Evolutionary conservation across 2,888 invertebrate genomes (phyloP).

Genomic region (Caenorhabditis uteleia): DNA sequence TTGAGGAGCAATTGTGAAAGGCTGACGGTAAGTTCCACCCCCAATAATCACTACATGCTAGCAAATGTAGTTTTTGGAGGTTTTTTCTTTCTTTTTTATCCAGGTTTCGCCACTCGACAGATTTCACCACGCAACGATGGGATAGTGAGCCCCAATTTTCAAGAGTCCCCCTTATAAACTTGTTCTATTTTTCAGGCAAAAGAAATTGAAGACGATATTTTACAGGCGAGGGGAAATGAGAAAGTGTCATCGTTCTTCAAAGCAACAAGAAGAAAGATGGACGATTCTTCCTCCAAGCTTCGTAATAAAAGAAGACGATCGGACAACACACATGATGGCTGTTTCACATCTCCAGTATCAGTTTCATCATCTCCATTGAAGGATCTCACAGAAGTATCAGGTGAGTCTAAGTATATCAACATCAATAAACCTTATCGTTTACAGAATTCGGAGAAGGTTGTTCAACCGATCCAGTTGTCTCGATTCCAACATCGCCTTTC

Average conservation of each 20-base stretch:
- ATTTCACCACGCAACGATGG: too few species aligned
- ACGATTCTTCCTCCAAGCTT: not conserved
- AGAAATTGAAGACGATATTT: not conserved
- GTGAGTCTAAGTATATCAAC: too few species aligned
- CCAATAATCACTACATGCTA: too few species aligned
- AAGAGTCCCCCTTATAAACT: too few species aligned
- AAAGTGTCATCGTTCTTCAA: constrained; percentile 2
- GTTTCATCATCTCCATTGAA: not conserved
- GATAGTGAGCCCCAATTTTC: too few species aligned
- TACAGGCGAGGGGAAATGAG: not conserved
- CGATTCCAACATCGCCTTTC: not conserved
- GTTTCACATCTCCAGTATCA: not conserved
- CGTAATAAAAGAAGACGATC: constrained; percentile 4
- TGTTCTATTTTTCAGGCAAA: too few species aligned
- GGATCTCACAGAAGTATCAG: too few species aligned
- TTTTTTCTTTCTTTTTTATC: too few species aligned
- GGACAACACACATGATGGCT: not conserved
- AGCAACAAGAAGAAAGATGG: not conserved
- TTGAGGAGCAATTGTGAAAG: too few species aligned
- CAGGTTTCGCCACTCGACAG: too few species aligned
- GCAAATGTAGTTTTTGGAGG: too few species aligned
- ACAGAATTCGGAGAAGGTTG: not conserved
- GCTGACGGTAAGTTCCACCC: too few species aligned
- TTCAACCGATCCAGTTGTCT: not conserved
- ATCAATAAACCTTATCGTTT: not conserved